These are phyloP conservation scores for Neelides sp. DNA, from an alignment of 1,140 invertebrate genomes.

Conservation along the genomic window DNA sequence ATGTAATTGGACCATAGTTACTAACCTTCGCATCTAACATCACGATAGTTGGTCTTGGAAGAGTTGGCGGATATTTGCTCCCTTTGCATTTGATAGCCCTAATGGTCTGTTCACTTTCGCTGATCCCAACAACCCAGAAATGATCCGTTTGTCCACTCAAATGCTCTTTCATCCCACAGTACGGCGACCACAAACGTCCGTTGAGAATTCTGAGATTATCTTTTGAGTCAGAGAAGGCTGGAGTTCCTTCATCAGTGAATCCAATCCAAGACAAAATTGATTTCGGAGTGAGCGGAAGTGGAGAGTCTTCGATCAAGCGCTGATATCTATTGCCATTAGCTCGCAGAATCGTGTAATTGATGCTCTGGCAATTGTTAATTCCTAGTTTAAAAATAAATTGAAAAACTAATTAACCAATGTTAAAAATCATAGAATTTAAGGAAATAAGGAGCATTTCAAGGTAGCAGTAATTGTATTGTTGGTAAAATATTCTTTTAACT, in stretches of 20 bases:
- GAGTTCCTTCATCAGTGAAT: conserved; percentile 63
- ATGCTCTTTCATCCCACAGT: conserved; percentile 51
- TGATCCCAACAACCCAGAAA: conserved; percentile 65
- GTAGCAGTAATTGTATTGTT: too few species aligned
- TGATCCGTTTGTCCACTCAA: conserved; percentile 53
- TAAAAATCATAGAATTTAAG: too few species aligned
- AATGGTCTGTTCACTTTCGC: conserved; percentile 59
- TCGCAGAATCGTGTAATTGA: conserved; percentile 36
- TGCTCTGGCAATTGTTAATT: conserved; percentile 34
- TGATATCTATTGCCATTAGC: conserved; percentile 31
- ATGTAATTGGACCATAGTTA: conserved; percentile 1
- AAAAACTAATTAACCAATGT: too few species aligned
- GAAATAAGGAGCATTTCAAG: too few species aligned
- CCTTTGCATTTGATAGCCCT: conserved; percentile 77
- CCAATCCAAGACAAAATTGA: conserved; percentile 66
- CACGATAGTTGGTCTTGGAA: conserved; percentile 65
- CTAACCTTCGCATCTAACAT: conserved; percentile 51
- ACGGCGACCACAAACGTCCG: conserved; percentile 53
- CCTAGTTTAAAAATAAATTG: background rate
- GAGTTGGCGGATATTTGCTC: conserved; percentile 66
- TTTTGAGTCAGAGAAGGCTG: conserved; percentile 50
- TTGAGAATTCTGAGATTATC: conserved; percentile 54
- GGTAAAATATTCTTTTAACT: conserved; percentile 17
- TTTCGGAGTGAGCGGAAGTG: conserved; percentile 55
- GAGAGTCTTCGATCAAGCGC: conserved; percentile 33